Base-by-base conservation (phyloP, 2,888 invertebrate genomes). In the Acrobeloides nanus region DNA sequence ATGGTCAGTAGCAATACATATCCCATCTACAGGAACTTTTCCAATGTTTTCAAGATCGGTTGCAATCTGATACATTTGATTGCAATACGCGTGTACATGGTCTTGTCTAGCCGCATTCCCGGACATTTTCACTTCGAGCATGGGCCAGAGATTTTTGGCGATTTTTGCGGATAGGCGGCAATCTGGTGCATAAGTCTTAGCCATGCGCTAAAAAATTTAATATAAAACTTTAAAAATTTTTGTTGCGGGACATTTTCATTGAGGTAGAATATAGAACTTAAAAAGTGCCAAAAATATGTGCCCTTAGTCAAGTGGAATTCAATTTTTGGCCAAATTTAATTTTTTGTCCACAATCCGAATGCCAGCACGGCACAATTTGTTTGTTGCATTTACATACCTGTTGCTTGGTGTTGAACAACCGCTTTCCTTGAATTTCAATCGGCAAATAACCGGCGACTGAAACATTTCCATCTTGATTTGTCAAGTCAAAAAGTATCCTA, bases 1-100 rank as follows among this genome's bases (percentile, higher is more conserved):
- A 3, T 51, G 58, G 46, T 63, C 56, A 15, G 61, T 61, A 3
- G 57, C 55, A 31, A 63, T 21, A 24, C 46, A 38, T 33, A 61
- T 38, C 3, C 50, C 40, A 8, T 45, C 31, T 3, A 65, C 52
- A 20, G 48, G 44, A 43, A 62, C 62, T 7, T 43, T 26, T 4
- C 64, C 62, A 26, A 55, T 56, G 27, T 66, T 66, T 20, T 51
- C 49, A 7, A 61, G 40, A 46, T 45, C 38, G 8, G 54, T 15
- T 15, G 31, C 34, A 8, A 59, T 27, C 21, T 32, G 37, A 31
- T 52, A 48, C 8, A 56, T 53, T 35, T 64, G 64, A 24, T 53
- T 56, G 25, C 59, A 57, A 38, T 47, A 64, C 24, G 46, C 34
- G 4, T 38, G 26, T 33, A 32, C 48, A 18, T 49, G 48, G 23